Percentiles rank a stretch among this genome's conserved stretches.
Evolutionary conservation across 2,113 vertebrate genomes (phyloP).

Genomic region (Tenrec ecaudatus): DNA sequence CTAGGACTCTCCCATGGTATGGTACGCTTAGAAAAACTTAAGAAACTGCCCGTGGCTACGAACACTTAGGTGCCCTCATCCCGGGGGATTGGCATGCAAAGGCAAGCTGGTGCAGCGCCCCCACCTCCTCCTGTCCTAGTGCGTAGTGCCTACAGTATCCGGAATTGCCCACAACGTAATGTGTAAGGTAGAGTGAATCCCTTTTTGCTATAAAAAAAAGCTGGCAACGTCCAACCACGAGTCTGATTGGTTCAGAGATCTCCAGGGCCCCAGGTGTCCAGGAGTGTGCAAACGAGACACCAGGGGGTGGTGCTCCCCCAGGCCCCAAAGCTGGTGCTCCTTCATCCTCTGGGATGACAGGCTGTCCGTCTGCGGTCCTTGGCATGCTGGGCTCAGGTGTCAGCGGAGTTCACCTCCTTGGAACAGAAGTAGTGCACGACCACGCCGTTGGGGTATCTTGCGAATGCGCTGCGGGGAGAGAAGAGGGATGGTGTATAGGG

Average conservation of each 20-base stretch:
- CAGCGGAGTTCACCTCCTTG: conserved; percentile 93
- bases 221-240: conserved; percentile 53
- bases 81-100: conserved; percentile 9
- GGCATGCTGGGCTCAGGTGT: conserved; percentile 88
- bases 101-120: conserved; percentile 38
- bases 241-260: conserved; percentile 72
- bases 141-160: conserved; percentile 62
- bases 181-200: conserved; percentile 58
- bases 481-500: conserved; percentile 22
- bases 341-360: conserved; percentile 15
- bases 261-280: conserved; percentile 59
- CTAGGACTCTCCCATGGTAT: neutral
- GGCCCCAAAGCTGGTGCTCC: neutral
- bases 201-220: conserved; percentile 75
- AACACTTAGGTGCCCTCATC: conserved; percentile 37
- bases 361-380: conserved; percentile 43
- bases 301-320: neutral
- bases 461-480: conserved; percentile 92
- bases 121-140: conserved; percentile 54
- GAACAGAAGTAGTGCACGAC: conserved; percentile 99
- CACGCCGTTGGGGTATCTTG: conserved; percentile 96
- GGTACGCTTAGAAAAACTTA: neutral
- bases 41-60: neutral
- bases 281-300: conserved; percentile 45
- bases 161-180: conserved; percentile 58